Evolutionary conservation across 2,797 vertebrate species (phyloP), one percentile per base, ranked within the genome.

Genomic region (Sylvilagus floridanus): DNA sequence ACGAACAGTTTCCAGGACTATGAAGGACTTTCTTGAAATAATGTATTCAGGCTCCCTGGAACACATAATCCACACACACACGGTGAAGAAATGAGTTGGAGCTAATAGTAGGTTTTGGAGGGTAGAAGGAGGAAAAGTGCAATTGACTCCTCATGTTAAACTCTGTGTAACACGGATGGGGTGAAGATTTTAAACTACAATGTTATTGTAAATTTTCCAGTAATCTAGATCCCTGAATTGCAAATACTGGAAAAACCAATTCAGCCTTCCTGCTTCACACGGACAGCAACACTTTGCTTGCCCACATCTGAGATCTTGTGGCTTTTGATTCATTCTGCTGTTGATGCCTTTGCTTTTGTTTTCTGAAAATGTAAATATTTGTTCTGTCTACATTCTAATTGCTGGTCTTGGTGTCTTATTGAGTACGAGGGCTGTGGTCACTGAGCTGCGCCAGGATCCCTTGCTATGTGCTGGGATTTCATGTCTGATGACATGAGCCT

Each of bases 351-450:
- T 69, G 90, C 94, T 35, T 30, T 97, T 97, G 92, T 96, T 97
- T 97, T 95, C 94, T 32, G 6, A 95, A 90, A 97, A 97, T 97
- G 97, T 98, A 98, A 98, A 98, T 98, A 98, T 98, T 98, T 98
- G 97, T 92, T 97, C 97, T 98, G 96, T 96, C 97, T 97, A 94
- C 97, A 96, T 97, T 95, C 97, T 97, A 97, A 97, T 97, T 97
- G 97, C 96, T 94, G 94, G 96, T 95, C 91, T 96, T 96, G 92
- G 96, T 90, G 96, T 93, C 81, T 96, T 95, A 94, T 78, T 97
- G 95, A 96, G 93, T 94, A 92, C 6, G 93, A 96, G 97, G 77
- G 77, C 88, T 97, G 96, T 3, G 96, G 97, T 97, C 88, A 97
- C 94, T 95, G 89, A 69, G 85, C 89, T 85, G 97, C 52, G 94